Conservation (phyloP, 2,113 vertebrate genomes). For the Apteryx owenii region DNA sequence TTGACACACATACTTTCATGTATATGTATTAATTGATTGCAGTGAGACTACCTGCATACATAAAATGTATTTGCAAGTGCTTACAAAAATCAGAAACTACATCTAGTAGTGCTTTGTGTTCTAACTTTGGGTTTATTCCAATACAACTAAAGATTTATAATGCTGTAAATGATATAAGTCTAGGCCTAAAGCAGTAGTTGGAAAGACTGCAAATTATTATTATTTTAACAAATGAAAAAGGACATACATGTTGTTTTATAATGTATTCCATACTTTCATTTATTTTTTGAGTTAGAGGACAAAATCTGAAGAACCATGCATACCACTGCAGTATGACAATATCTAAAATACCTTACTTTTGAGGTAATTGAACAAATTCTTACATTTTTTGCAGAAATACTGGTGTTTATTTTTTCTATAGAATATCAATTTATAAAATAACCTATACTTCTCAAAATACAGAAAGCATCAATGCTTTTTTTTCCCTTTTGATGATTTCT, state of each 20-base stretch:
- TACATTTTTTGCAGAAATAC: not conserved
- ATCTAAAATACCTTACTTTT: not conserved
- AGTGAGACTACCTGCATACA: not conserved
- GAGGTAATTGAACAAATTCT: not conserved
- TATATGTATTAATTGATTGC: not conserved
- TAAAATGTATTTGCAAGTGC: not conserved
- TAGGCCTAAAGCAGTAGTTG: not conserved
- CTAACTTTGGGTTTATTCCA: not conserved
- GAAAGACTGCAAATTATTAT: not conserved
- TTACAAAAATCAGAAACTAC: not conserved
- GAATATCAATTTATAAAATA: constrained; percentile 15
- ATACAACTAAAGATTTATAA: not conserved
- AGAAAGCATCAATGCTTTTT: not conserved
- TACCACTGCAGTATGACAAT: not conserved
- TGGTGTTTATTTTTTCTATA: not conserved
- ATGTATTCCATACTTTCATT: not conserved
- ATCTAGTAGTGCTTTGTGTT: not conserved
- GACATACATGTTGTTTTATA: not conserved
- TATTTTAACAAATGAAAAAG: not conserved
- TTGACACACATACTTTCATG: not conserved
- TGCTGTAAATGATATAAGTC: not conserved
- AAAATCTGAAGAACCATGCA: not conserved
- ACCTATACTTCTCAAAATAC: constrained; percentile 5
- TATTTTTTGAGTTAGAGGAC: not conserved
- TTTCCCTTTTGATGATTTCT: not conserved